Conservation (phyloP, 1,140 invertebrate species). For the Papilio aristodemus region DNA sequence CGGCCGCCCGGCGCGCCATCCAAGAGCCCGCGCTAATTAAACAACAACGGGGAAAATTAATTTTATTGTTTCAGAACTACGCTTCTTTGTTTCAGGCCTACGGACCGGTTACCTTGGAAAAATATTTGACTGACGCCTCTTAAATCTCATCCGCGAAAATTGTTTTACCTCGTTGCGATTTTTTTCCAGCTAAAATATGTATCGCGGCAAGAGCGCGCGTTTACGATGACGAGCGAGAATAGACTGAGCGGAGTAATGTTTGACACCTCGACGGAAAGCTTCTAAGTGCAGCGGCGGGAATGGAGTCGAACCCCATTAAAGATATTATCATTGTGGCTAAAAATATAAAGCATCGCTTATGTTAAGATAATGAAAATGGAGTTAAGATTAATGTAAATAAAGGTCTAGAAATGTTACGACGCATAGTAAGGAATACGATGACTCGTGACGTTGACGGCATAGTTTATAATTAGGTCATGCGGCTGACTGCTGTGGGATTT, state of each 20-base stretch:
- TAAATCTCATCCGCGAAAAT: conserved; percentile 42
- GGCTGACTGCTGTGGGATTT: conserved; percentile 17
- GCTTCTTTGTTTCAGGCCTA: conserved; percentile 67
- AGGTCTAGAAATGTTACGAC: neutral
- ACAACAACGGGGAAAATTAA: conserved; percentile 78
- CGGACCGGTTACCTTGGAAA: conserved; percentile 66
- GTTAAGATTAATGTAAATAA: neutral
- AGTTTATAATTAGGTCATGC: conserved; percentile 11
- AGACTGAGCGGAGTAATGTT: conserved; percentile 63
- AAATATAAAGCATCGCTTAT: conserved; percentile 6
- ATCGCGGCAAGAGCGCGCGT: conserved; percentile 49
- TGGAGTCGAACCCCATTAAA: conserved; percentile 43
- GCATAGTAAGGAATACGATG: neutral
- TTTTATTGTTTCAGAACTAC: conserved; percentile 76
- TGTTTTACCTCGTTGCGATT: conserved; percentile 53
- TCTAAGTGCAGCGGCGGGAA: conserved; percentile 57
- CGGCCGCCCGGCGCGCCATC: conserved; percentile 71
- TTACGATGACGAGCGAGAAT: conserved; percentile 59
- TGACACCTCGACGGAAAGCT: conserved; percentile 63
- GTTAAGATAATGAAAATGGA: conserved; percentile 9
- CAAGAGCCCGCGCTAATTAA: conserved; percentile 76
- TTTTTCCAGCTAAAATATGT: conserved; percentile 44
- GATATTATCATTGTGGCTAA: conserved; percentile 3
- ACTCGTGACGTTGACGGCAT: conserved; percentile 3
- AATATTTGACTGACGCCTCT: conserved; percentile 59